These are phyloP conservation scores for Ornithoptera priamus DNA, from an alignment of 2,888 invertebrate species.

Conservation along the genomic window DNA sequence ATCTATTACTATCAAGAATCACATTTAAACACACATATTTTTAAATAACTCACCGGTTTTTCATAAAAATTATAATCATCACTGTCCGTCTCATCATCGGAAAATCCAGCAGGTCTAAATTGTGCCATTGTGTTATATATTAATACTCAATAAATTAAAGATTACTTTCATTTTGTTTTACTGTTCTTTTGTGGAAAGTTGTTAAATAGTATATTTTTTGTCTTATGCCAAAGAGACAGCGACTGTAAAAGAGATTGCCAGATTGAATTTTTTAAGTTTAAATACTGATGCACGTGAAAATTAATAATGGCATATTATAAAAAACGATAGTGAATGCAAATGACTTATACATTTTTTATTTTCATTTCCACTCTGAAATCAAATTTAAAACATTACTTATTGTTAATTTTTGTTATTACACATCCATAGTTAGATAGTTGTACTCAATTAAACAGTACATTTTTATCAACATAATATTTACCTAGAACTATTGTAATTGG, in stretches of 20 bases:
- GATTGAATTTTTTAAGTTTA: not conserved
- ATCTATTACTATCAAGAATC: no score
- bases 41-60: slow-evolving; percentile 52
- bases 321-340: not conserved
- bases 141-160: not conserved
- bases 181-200: not conserved
- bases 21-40: not conserved
- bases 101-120: slow-evolving; percentile 65
- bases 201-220: not conserved
- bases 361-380: no score
- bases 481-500: no score
- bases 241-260: not conserved
- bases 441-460: no score
- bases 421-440: no score
- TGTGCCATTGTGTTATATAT: slow-evolving; percentile 41
- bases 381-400: no score
- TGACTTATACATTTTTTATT: no score
- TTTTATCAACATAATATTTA: no score
- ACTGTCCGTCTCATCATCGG: slow-evolving; percentile 66
- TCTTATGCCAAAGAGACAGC: not conserved
- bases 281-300: not conserved
- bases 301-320: not conserved
- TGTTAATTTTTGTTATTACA: no score
- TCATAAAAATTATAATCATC: slow-evolving; percentile 65
- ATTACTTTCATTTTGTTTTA: not conserved